Percentiles rank a stretch among this genome's conserved stretches.
Evolutionary conservation across 2,797 vertebrate genomes (phyloP).

Genomic region (Champsocephalus esox): DNA sequence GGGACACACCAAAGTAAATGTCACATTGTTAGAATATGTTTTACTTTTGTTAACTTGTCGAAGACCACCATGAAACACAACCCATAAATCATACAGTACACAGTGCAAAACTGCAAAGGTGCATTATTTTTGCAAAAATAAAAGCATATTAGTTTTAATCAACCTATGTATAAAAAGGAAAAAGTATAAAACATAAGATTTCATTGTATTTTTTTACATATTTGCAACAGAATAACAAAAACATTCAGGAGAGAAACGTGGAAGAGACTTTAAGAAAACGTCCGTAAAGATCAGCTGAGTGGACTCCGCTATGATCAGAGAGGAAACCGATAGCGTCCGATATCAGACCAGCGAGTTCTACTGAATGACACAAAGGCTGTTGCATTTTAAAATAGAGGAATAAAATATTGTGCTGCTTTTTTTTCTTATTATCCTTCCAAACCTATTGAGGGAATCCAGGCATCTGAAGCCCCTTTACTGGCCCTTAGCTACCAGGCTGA

Average conservation of each 20-base stretch:
- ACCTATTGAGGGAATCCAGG: conserved; percentile 35
- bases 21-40: conserved; percentile 44
- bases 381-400: conserved; percentile 57
- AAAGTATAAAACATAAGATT: conserved; percentile 73
- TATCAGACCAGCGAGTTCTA: conserved; percentile 35
- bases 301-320: conserved; percentile 15
- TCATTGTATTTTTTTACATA: conserved; percentile 49
- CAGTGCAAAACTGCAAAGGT: conserved; percentile 65
- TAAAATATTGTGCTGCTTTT: conserved; percentile 70
- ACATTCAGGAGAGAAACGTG: conserved; percentile 20
- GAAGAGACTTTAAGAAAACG: conserved; percentile 39
- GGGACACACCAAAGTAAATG: conserved; percentile 55
- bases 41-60: conserved; percentile 43
- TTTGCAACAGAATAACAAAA: conserved; percentile 66
- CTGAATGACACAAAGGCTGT: conserved; percentile 44
- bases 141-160: conserved; percentile 52
- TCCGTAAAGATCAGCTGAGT: conserved; percentile 27
- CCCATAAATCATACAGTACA: conserved; percentile 34
- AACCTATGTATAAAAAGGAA: conserved; percentile 72
- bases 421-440: conserved; percentile 45
- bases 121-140: conserved; percentile 40
- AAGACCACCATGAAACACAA: conserved; percentile 39
- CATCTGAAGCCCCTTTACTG: conserved; percentile 45
- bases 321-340: conserved; percentile 45
- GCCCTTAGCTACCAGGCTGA: conserved; percentile 66